Evolutionary conservation across 2,888 invertebrate genomes (phyloP).

Genomic region (Xanthorhoe designata): DNA sequence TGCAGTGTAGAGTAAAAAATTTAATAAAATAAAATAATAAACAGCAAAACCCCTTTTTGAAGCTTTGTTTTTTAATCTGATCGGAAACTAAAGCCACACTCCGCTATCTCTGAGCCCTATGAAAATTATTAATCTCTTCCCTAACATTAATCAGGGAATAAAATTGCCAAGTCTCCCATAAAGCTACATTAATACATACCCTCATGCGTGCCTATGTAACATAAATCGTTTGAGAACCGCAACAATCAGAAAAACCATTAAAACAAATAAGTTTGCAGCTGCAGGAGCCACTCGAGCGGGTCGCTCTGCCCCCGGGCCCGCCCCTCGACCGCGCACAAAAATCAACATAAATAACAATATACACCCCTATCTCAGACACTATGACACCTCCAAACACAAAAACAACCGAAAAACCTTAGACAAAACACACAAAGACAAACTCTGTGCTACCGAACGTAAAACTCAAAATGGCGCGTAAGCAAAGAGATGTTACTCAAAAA

Average conservation of each 20-base stretch:
- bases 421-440: conserved; percentile 44
- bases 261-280: conserved; percentile 81
- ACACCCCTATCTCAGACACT: conserved; percentile 84
- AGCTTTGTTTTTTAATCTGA: background rate
- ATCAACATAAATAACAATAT: conserved; percentile 85
- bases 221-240: conserved; percentile 65
- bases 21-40: background rate
- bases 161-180: conserved; percentile 62
- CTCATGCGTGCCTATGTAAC: conserved; percentile 66
- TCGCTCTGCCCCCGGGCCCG: conserved; percentile 78
- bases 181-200: conserved; percentile 49
- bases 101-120: conserved; percentile 3
- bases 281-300: conserved; percentile 73
- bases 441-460: conserved; percentile 42
- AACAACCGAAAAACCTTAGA: conserved; percentile 45
- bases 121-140: conserved; percentile 16
- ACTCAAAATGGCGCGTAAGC: conserved; percentile 40
- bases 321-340: conserved; percentile 78
- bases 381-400: conserved; percentile 57
- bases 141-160: conserved; percentile 24
- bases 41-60: background rate
- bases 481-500: conserved; percentile 47
- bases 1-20: no score
- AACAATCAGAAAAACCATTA: conserved; percentile 77
- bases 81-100: background rate